These are phyloP conservation scores for Platyscapa corneri DNA, from an alignment of 1,140 invertebrate genomes.

Conservation along the genomic window DNA sequence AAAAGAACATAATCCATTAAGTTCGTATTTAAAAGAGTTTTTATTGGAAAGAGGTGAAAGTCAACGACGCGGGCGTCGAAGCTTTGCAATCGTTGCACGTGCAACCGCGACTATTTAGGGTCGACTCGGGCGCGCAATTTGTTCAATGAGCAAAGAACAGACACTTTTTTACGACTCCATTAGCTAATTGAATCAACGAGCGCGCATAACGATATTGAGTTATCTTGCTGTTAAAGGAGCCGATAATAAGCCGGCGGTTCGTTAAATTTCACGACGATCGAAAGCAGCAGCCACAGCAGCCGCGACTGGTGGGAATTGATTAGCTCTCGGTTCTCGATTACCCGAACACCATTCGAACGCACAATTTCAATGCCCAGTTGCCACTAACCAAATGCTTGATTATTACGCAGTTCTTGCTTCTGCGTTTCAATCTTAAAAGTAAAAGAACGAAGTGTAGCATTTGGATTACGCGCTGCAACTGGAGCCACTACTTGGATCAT, in stretches of 20 bases:
- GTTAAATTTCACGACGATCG: conserved; percentile 57
- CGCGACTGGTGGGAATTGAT: neutral
- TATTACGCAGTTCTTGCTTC: too few relatives aligned
- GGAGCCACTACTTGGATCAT: too few relatives aligned
- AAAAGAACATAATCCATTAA: too few relatives aligned
- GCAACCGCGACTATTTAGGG: neutral
- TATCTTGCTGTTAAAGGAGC: conserved; percentile 59
- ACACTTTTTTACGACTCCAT: conserved; percentile 62
- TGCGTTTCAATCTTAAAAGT: too few relatives aligned
- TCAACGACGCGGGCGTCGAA: conserved; percentile 33
- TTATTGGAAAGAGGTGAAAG: too few relatives aligned
- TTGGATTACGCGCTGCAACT: too few relatives aligned
- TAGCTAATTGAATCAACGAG: conserved; percentile 71
- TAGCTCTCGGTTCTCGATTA: conserved; percentile 1
- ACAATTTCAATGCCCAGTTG: neutral
- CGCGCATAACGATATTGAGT: conserved; percentile 61
- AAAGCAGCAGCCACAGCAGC: conserved; percentile 1
- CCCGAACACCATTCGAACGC: neutral
- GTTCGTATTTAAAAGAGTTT: too few relatives aligned
- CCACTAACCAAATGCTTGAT: too few relatives aligned
- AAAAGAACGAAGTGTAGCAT: too few relatives aligned
- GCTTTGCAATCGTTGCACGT: conserved; percentile 34
- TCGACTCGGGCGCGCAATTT: conserved; percentile 36
- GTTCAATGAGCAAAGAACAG: conserved; percentile 48
- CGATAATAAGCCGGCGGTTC: conserved; percentile 63